Evolutionary conservation across 2,113 vertebrate species (phyloP).

Genomic region (Psittacus erithacus): DNA sequence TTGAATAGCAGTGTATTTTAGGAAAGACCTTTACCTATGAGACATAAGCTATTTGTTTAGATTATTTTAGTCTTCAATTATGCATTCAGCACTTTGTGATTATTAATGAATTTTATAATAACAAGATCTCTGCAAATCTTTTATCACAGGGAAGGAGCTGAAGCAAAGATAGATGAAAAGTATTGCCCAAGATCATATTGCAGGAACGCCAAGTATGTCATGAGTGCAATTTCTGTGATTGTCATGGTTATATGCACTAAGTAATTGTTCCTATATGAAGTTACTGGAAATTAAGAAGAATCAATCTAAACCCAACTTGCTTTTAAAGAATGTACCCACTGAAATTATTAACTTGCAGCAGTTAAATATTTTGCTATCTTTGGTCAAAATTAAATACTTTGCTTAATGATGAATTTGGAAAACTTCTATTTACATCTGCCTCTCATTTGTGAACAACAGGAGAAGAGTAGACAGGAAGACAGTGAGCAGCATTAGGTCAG

Average conservation of each 20-base stretch:
- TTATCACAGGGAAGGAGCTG: neutral
- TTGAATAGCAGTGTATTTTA: neutral
- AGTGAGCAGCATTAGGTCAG: neutral
- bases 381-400: conserved; percentile 51
- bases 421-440: neutral
- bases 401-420: conserved; percentile 41
- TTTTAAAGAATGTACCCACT: neutral
- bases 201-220: neutral
- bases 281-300: conserved; percentile 4
- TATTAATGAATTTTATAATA: neutral
- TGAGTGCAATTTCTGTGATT: neutral
- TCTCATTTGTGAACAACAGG: neutral
- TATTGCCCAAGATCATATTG: neutral
- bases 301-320: neutral
- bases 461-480: neutral
- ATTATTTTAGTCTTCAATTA: neutral
- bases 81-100: neutral
- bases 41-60: neutral
- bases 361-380: conserved; percentile 25
- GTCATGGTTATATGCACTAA: neutral
- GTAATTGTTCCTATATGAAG: neutral
- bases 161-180: neutral
- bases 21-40: neutral
- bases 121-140: neutral
- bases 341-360: neutral